phyloP scores from a whole-genome alignment of 2,888 invertebrate species.

The Leptinotarsa juncta region DNA sequence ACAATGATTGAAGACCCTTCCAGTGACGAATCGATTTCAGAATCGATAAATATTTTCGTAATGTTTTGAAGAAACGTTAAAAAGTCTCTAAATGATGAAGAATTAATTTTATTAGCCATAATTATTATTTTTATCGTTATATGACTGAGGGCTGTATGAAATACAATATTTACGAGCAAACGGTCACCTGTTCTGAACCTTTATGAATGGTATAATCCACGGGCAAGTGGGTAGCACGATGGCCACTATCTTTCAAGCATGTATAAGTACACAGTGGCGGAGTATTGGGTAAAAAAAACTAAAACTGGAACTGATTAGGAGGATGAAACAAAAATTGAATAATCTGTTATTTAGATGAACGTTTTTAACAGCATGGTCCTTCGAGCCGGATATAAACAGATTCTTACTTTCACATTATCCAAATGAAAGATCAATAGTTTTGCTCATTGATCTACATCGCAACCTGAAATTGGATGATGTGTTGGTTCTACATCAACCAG shows the following conservation, averaged over 20 bases:
- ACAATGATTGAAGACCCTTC: too few relatives aligned
- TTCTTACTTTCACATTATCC: too few relatives aligned
- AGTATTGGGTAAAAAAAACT: constrained; percentile 7
- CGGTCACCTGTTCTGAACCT: constrained; percentile 56
- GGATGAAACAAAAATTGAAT: too few relatives aligned
- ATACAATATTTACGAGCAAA: constrained; percentile 54
- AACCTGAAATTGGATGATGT: not conserved
- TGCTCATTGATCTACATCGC: too few relatives aligned
- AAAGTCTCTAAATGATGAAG: constrained; percentile 53
- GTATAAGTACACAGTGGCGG: constrained; percentile 28
- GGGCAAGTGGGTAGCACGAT: constrained; percentile 42
- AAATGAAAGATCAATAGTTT: too few relatives aligned
- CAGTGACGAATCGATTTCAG: too few relatives aligned
- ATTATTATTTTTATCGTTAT: constrained; percentile 59
- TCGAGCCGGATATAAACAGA: not conserved
- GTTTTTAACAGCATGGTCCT: not conserved
- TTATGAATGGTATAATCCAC: constrained; percentile 49
- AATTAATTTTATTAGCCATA: constrained; percentile 55
- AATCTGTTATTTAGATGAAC: too few relatives aligned
- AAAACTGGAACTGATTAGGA: too few relatives aligned
- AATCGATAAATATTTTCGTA: not conserved
- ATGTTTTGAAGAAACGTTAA: constrained; percentile 40
- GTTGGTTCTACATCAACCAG: not conserved
- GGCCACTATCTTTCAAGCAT: constrained; percentile 32
- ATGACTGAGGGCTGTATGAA: constrained; percentile 54